Evolutionary conservation across 2,797 vertebrate genomes (phyloP), one percentile per base, ranked within the genome.

Genomic region (Megalops cyprinoides): DNA sequence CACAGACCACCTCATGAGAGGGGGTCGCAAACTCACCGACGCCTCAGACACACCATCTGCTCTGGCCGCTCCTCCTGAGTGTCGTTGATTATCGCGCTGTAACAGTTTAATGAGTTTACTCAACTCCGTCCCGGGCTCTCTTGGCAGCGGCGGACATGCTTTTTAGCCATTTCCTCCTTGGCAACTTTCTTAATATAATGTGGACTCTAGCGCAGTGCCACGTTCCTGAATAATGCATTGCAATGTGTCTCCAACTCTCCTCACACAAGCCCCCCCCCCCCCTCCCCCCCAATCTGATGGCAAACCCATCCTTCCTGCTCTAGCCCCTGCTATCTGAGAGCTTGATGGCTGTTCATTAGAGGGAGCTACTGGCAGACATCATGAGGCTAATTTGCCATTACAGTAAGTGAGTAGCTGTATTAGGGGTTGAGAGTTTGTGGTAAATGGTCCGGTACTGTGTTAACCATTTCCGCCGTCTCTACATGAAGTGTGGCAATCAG

Each of bases 301-400:
- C 86, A 37, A 62, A 69, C 1, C 49, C 42, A 75, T 56, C 39
- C 79, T 74, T 74, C 77, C 23, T 37, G 37, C 71, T 49, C 86
- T 76, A 85, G 87, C 80, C 81, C 75, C 7, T n/a, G 48, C 39
- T 81, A 67, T 83, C 83, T 87, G 87, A 90, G 89, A 88, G 88
- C 90, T 87, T 91, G 88, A 91, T 90, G 88, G 87, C 85, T 88
- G 82, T 92, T 89, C 87, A 88, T 88, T 90, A 88, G 90, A 90
- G 86, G 87, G 88, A 86, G 81, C 82, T 81, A 80, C 81, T 79
- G 44, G 73, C 74, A 81, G 82, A 75, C 49, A 34, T 51, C 49
- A 42, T 42, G 82, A 79, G 65, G 51, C 71, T 49, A 69, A 78
- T 88, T 69, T 84, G 82, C 86, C 85, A 86, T 91, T 90, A 89